Conservation (phyloP, 2,113 vertebrate genomes). For the Agelaius phoeniceus region DNA sequence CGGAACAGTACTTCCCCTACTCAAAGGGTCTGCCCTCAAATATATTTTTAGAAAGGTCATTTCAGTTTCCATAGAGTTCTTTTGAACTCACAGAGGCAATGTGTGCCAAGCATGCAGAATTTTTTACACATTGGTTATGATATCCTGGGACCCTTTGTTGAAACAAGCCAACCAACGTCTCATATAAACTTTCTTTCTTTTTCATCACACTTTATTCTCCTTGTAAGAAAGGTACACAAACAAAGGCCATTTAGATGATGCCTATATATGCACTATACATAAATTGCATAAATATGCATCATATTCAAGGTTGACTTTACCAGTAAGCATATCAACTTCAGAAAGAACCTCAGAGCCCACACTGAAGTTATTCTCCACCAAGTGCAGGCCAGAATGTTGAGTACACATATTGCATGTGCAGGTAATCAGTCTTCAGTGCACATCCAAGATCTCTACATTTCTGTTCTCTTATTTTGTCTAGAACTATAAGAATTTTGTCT, state of each 20-base stretch:
- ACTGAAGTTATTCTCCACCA: background rate
- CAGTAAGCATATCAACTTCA: background rate
- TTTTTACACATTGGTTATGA: background rate
- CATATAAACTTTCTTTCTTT: background rate
- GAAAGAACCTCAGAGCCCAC: background rate
- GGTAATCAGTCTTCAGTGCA: background rate
- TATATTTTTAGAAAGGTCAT: constrained; percentile 3
- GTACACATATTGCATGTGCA: background rate
- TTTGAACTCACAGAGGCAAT: background rate
- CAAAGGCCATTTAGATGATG: background rate
- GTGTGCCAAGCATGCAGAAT: background rate
- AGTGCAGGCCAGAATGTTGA: background rate
- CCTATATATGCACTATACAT: background rate
- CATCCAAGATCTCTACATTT: background rate
- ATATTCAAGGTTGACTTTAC: background rate
- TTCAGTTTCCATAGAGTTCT: background rate
- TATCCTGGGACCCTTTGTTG: background rate
- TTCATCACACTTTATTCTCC: background rate
- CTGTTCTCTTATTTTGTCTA: background rate
- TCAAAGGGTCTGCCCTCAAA: background rate
- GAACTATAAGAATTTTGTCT: background rate
- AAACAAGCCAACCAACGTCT: background rate
- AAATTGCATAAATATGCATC: background rate
- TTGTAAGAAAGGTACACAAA: background rate
- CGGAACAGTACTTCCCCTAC: background rate